Evolutionary conservation across 2,888 invertebrate species (phyloP).

Genomic region (Zelleria hepariella): DNA sequence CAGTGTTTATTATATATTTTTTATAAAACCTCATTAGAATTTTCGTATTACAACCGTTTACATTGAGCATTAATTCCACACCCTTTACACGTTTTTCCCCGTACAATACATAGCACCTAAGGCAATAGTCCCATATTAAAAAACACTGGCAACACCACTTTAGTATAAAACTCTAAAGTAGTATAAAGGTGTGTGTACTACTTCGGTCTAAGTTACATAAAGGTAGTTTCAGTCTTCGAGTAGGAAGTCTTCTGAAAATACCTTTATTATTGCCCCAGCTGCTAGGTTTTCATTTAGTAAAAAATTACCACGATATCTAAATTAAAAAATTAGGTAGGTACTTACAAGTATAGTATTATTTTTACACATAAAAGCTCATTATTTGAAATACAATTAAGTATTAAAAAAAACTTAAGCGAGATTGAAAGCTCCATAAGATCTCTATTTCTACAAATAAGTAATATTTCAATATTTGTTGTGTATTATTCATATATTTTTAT

Average conservation of each 20-base stretch:
- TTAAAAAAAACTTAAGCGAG: background rate
- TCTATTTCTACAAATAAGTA: background rate
- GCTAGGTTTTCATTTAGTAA: constrained; percentile 40
- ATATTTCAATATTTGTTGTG: too few relatives aligned
- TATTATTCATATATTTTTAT: too few relatives aligned
- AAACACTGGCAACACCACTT: background rate
- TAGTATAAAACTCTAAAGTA: too few relatives aligned
- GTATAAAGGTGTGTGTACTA: too few relatives aligned
- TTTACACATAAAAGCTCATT: background rate
- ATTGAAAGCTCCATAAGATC: background rate
- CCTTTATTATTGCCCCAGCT: constrained; percentile 59
- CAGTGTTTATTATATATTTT: constrained; percentile 14
- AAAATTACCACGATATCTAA: background rate
- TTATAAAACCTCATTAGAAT: constrained; percentile 8
- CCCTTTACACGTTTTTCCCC: constrained; percentile 33
- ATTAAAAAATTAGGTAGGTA: background rate
- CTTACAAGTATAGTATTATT: background rate
- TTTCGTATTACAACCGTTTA: constrained; percentile 24
- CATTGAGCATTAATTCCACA: constrained; percentile 42
- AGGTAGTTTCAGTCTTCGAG: too few relatives aligned
- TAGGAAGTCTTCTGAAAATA: too few relatives aligned
- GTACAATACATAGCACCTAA: constrained; percentile 54
- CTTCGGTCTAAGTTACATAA: too few relatives aligned
- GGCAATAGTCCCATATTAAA: constrained; percentile 35
- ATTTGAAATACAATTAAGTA: background rate